Evolutionary conservation across 2,888 invertebrate species (phyloP), one percentile per base, ranked within the genome.

Genomic region (Lithosia quadra): DNA sequence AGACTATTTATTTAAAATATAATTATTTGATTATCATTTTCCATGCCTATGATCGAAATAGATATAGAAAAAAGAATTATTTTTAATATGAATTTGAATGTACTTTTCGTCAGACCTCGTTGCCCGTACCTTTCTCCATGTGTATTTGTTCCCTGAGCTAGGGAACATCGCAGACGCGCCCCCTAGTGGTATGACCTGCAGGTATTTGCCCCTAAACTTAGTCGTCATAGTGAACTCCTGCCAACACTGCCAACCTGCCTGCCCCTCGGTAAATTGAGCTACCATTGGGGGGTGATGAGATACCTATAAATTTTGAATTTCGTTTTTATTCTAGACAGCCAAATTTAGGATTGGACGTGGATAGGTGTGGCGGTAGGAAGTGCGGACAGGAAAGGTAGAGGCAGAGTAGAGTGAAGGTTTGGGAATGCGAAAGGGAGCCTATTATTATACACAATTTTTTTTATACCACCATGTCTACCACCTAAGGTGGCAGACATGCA

Each of bases 201-300:
- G 96, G 95, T 99, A 99, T 95, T 99, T 99, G 79, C 99, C 99
- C 74, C 99, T 96, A 94, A 99, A 99, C 95, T 99, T 99, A 87
- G 99, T 99, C 71, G 99, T 98, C 99, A 99, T 99, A 60, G 99
- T 99, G 95, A 99, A 99, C 95, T 99, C 99, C 94, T 99, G 99
- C 98, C 99, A 99, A 91, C 98, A 98, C 78, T 96, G 96, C 99
- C 99, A 99, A 56, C 96, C 96, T 69, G 95, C 95, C 76, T 95
- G 93, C 18, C 99, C 99, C 92, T 99, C 99, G 89, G 99, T 98
- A 94, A 97, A 97, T 91, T 99, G 98, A 49, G 99, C 99, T 77
- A 99, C 97, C 96, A 99, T 98, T 13, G 99, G 99, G 18, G 99
- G 99, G 95, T 99, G 99, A 95, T 99, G 99, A 18, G 99, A 99